A percentile compares a stretch with the other conserved stretches of the same genome.
Conservation (phyloP, 2,888 invertebrate genomes). For the Xestia ashworthii region DNA sequence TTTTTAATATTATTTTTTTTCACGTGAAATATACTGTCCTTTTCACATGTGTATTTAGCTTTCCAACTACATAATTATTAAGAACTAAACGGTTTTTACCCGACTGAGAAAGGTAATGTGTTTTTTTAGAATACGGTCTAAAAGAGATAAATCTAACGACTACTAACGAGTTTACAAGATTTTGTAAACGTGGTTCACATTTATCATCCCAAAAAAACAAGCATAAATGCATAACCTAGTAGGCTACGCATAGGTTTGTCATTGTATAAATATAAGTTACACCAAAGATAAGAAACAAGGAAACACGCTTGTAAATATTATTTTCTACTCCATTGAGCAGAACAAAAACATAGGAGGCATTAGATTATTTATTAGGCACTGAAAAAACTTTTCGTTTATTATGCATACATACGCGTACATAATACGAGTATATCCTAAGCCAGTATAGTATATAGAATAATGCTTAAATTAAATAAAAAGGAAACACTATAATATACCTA, state of each 20-base stretch:
- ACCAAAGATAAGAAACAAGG: slow-evolving; percentile 24
- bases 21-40: no score
- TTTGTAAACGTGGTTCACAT: neutral
- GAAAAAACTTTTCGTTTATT: slow-evolving; percentile 27
- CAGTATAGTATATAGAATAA: neutral
- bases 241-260: neutral
- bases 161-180: neutral
- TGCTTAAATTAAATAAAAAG: neutral
- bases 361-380: slow-evolving; percentile 23
- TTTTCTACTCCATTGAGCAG: slow-evolving; percentile 50
- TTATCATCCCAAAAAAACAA: neutral
- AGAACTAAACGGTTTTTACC: neutral
- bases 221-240: neutral
- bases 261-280: slow-evolving; percentile 16
- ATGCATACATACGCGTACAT: neutral
- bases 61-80: neutral
- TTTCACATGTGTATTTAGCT: no score
- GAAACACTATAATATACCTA: neutral
- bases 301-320: slow-evolving; percentile 49
- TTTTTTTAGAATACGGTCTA: neutral
- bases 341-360: slow-evolving; percentile 44
- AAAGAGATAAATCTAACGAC: neutral
- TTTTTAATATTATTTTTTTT: no score
- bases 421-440: neutral
- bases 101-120: no score